Conservation (phyloP, 2,888 invertebrate species). For the Oscheius sp. region DNA sequence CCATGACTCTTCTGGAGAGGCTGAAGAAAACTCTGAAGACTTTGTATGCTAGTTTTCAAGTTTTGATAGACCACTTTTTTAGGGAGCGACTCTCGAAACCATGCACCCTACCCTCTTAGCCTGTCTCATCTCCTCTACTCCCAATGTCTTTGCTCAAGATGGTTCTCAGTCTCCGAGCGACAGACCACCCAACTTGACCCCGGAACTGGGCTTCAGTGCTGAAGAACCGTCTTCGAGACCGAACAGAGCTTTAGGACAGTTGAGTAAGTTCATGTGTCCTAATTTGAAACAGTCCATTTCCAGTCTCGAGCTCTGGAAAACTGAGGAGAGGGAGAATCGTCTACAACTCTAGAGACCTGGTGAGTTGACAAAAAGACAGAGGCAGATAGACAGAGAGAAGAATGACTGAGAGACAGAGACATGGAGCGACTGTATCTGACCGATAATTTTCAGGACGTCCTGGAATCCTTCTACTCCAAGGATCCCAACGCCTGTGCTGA, state of each 20-base stretch:
- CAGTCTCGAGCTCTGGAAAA: constrained; percentile 33
- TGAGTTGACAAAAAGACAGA: constrained; percentile 10
- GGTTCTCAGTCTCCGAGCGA: constrained; percentile 1
- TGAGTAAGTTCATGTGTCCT: constrained; percentile 12
- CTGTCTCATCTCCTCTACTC: constrained; percentile 49
- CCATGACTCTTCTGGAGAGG: constrained; percentile 2
- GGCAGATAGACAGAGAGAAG: not conserved
- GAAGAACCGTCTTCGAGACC: constrained; percentile 5
- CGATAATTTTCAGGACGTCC: constrained; percentile 38
- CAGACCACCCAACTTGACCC: constrained; percentile 4
- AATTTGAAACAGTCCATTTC: not conserved
- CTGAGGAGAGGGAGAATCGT: constrained; percentile 52
- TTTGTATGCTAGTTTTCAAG: not conserved
- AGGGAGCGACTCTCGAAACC: constrained; percentile 7
- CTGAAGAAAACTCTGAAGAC: constrained; percentile 17
- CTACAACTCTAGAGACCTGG: constrained; percentile 44
- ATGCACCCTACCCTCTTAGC: constrained; percentile 49
- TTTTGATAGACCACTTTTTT: not conserved
- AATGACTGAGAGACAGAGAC: too few relatives aligned
- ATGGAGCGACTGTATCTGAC: too few relatives aligned
- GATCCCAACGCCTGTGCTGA: constrained; percentile 60
- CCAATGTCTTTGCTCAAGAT: constrained; percentile 44
- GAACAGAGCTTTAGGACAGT: constrained; percentile 27
- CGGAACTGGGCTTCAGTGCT: not conserved
- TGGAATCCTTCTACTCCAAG: constrained; percentile 49